Percentiles rank a stretch among this genome's conserved stretches.
phyloP scores from a whole-genome alignment of 2,113 vertebrate species.

The Brachirus orientalis region DNA sequence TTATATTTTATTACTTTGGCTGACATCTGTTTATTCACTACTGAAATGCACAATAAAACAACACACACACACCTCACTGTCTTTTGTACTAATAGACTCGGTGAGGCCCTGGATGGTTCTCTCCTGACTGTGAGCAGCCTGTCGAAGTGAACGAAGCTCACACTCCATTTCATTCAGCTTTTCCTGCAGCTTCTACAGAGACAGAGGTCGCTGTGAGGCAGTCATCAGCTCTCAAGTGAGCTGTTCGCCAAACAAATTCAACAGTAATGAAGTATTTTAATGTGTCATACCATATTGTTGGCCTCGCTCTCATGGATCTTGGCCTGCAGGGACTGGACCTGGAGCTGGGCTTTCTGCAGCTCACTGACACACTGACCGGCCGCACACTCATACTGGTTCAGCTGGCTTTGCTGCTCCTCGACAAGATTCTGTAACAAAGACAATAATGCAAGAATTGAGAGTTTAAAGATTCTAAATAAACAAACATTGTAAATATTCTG shows the following conservation, averaged over 20 bases:
- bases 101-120: slow-evolving; percentile 87
- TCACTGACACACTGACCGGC: slow-evolving; percentile 77
- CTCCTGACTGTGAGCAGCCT: slow-evolving; percentile 87
- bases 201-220: background rate
- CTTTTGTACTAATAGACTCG: slow-evolving; percentile 87
- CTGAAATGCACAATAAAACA: too few relatives aligned
- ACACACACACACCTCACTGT: slow-evolving; percentile 85
- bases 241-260: background rate
- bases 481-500: too few relatives aligned
- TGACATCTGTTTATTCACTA: background rate
- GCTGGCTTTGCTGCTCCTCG: slow-evolving; percentile 83
- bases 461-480: background rate
- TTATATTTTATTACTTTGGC: background rate
- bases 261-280: background rate
- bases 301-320: slow-evolving; percentile 87
- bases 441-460: background rate
- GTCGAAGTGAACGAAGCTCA: slow-evolving; percentile 86
- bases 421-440: slow-evolving; percentile 75
- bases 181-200: slow-evolving; percentile 89
- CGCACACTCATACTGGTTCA: slow-evolving; percentile 78
- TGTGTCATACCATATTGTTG: slow-evolving; percentile 86
- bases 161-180: slow-evolving; percentile 89
- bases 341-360: slow-evolving; percentile 84
- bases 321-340: slow-evolving; percentile 84
- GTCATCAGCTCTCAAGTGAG: too few relatives aligned